Conservation (phyloP, 2,888 invertebrate genomes). For the Osmoderma eremita region DNA sequence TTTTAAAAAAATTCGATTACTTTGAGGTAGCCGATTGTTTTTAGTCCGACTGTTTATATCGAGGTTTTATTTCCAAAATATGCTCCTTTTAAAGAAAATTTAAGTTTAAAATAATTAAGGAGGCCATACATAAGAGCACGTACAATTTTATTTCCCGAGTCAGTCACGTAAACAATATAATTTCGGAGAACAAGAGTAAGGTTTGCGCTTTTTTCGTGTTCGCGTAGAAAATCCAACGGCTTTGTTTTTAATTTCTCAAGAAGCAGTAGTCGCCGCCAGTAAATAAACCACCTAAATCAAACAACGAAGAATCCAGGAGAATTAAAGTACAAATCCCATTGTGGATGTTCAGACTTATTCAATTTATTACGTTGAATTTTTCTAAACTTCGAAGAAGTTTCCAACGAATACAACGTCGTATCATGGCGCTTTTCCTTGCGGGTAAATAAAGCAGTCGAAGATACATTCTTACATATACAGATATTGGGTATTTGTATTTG, state of each 20-base stretch:
- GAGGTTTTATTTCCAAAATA: too few species aligned
- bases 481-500: too few species aligned
- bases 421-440: not conserved
- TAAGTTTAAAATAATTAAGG: too few species aligned
- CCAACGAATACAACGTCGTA: not conserved
- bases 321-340: conserved; percentile 22
- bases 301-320: not conserved
- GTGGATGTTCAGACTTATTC: conserved; percentile 29
- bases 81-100: too few species aligned
- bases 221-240: not conserved
- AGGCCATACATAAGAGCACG: too few species aligned
- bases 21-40: too few species aligned
- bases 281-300: conserved; percentile 18
- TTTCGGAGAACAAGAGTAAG: too few species aligned
- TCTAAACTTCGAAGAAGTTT: conserved; percentile 8
- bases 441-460: not conserved
- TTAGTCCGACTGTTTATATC: too few species aligned
- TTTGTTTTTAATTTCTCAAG: conserved; percentile 14
- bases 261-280: not conserved
- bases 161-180: too few species aligned
- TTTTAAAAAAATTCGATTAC: too few species aligned
- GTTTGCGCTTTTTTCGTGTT: not conserved
- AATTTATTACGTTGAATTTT: conserved; percentile 16
- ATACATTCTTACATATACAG: not conserved
- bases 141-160: too few species aligned